Evolutionary conservation across 2,888 invertebrate genomes (phyloP).

Genomic region (Bhutanitis thaidina): DNA sequence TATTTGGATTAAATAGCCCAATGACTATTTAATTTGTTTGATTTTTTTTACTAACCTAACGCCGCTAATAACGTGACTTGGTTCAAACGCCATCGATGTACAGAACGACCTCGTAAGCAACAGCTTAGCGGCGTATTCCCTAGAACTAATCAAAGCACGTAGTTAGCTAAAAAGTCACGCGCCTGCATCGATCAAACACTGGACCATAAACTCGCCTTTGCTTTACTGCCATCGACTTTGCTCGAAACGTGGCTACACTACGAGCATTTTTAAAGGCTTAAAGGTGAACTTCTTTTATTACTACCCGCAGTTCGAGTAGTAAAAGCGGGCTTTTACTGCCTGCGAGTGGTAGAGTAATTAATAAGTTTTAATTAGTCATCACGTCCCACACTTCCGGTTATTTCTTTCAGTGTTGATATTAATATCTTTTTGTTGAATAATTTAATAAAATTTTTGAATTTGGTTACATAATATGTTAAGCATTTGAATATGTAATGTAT

Average conservation of each 20-base stretch:
- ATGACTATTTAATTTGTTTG: too few species aligned
- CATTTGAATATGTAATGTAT: too few species aligned
- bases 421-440: not conserved
- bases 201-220: constrained; percentile 35
- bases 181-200: constrained; percentile 29
- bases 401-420: not conserved
- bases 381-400: constrained; percentile 25
- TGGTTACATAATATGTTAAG: too few species aligned
- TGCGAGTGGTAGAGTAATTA: constrained; percentile 55
- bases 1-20: too few species aligned
- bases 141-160: constrained; percentile 48
- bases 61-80: too few species aligned
- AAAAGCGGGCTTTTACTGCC: constrained; percentile 56
- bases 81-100: too few species aligned
- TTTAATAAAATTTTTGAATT: too few species aligned
- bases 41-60: too few species aligned
- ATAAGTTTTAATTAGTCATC: constrained; percentile 67
- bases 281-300: constrained; percentile 63
- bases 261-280: constrained; percentile 50
- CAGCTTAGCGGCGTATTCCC: constrained; percentile 21
- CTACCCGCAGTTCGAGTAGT: constrained; percentile 34
- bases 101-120: constrained; percentile 3
- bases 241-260: constrained; percentile 34
- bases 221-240: constrained; percentile 51
- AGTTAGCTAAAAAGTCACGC: constrained; percentile 60